These are phyloP conservation scores for Pararge aegeria DNA, from an alignment of 1,140 invertebrate genomes.

Conservation along the genomic window DNA sequence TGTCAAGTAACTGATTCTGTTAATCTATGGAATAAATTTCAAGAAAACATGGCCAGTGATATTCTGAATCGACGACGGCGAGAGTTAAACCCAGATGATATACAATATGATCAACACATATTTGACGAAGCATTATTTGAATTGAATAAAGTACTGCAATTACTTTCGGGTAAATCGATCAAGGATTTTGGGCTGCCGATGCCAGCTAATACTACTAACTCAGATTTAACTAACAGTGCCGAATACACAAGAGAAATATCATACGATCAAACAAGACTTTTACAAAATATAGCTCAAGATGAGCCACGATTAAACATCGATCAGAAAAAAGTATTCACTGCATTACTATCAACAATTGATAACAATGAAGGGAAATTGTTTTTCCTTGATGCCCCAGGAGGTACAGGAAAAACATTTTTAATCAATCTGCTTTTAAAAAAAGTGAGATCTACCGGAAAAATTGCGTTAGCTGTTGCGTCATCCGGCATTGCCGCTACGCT, in stretches of 20 bases:
- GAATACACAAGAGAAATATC: no score
- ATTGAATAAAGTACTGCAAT: constrained; percentile 40
- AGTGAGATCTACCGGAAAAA: constrained; percentile 50
- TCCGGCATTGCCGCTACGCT: no score
- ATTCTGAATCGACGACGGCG: constrained; percentile 34
- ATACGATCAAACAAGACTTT: constrained; percentile 37
- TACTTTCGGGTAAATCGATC: constrained; percentile 34
- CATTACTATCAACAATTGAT: constrained; percentile 24
- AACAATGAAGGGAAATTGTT: constrained; percentile 28
- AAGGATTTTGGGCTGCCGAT: no score
- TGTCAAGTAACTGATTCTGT: constrained; percentile 42
- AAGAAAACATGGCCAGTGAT: constrained; percentile 38
- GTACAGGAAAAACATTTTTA: no score
- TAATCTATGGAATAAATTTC: constrained; percentile 41
- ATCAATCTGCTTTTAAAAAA: constrained; percentile 35
- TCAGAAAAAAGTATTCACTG: no score
- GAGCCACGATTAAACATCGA: no score
- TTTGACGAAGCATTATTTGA: constrained; percentile 42
- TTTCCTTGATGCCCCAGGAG: no score
- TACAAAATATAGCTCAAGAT: constrained; percentile 37
- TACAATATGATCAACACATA: constrained; percentile 38
- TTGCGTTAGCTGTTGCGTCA: constrained; percentile 78
- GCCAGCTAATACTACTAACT: no score
- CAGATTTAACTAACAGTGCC: no score
- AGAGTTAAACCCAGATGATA: constrained; percentile 32